phyloP scores from a whole-genome alignment of 2,113 vertebrate species.

The Ctenomys sociabilis region DNA sequence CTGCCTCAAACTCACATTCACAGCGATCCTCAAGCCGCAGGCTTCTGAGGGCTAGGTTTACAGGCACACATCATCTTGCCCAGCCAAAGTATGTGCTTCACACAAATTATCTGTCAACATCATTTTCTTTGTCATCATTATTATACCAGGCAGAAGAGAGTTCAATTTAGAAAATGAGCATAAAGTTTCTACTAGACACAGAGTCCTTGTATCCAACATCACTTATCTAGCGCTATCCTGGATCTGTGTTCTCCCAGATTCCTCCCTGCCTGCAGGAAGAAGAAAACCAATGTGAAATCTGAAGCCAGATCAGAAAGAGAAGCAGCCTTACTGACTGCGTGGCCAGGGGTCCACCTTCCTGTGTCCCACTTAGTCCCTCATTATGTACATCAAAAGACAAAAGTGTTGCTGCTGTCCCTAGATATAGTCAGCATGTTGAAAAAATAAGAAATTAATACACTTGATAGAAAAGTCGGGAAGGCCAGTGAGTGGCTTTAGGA shows the following conservation, averaged over 20 bases:
- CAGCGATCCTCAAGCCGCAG: neutral
- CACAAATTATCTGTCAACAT: neutral
- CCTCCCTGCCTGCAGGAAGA: neutral
- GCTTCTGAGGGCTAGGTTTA: neutral
- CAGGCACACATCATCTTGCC: neutral
- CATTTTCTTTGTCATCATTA: neutral
- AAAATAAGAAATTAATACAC: neutral
- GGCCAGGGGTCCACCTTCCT: neutral
- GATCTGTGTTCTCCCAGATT: neutral
- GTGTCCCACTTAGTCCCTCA: neutral
- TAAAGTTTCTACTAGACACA: slow-evolving; percentile 19
- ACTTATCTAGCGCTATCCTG: neutral
- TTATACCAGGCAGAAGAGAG: neutral
- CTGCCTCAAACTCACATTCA: neutral
- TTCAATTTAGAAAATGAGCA: slow-evolving; percentile 9
- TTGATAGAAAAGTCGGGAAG: neutral
- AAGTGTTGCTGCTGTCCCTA: slow-evolving; percentile 10
- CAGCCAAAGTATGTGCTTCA: neutral
- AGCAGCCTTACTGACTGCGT: neutral
- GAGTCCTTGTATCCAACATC: slow-evolving; percentile 20
- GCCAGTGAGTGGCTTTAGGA: neutral
- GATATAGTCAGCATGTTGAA: neutral
- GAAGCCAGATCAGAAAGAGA: neutral
- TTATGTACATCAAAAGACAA: neutral
- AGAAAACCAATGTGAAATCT: slow-evolving; percentile 41